Base-by-base conservation (phyloP, 2,113 vertebrate species). In the Phrynosoma platyrhinos region DNA sequence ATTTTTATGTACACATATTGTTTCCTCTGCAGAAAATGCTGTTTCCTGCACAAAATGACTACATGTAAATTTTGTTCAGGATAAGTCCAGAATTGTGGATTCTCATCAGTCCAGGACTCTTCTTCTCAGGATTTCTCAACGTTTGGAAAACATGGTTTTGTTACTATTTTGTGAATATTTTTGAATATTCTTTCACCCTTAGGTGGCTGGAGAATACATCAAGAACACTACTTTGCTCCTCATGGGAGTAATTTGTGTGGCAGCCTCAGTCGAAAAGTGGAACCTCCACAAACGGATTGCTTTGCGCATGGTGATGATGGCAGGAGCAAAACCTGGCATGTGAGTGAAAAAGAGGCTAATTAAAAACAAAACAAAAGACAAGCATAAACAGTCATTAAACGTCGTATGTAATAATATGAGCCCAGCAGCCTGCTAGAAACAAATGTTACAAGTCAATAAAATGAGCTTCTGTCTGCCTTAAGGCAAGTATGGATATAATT, bases 201-300 rank as follows among this genome's bases (percentile, higher is more conserved):
- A 99, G 99, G 98, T 99, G 89, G 99, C 99, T 1, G 97, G 98
- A 0, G 98, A 99, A 93, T 99, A 99, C 95, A 98, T 98, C 91
- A 99, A 99, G 95, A 99, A 99, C 94, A 99, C 99, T 55, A 99
- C 99, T 0, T 95, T 99, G 90, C 97, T 99, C 92, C 97, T 99
- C 83, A 98, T 99, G 95, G 99, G 99, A 0, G 99, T 99, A 91
- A 99, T 99, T 94, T 99, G 99, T 78, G 96, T 99, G 94, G 98
- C 99, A 0, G 98, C 99, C 5, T 98, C 99, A 4, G 99, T 99
- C 85, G 99, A 99, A 93, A 99, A 99, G 91, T 99, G 99, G 99
- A 99, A 98, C 90, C 97, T 99, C 21, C 99, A 99, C 94, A 99
- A 98, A 86, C 96, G 99, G 85, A 98, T 99, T 0, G 98, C 99